Evolutionary conservation across 2,113 vertebrate species (phyloP).

Genomic region (Cyphomyrus discorhynchus): DNA sequence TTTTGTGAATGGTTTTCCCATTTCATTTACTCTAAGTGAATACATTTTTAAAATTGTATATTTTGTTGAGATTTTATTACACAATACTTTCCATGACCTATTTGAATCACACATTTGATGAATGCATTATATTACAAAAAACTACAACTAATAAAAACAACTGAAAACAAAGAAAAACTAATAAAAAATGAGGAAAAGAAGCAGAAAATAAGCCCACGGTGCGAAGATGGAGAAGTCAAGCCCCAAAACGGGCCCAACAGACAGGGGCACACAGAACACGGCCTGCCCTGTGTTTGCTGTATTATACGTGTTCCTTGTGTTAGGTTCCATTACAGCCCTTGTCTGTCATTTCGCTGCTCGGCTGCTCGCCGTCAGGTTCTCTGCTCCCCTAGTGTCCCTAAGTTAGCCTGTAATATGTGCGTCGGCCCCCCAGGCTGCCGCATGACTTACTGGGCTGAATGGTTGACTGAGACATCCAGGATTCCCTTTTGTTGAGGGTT

Average conservation of each 20-base stretch:
- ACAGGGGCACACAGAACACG: too few species aligned
- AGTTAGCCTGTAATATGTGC: background rate
- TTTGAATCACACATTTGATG: background rate
- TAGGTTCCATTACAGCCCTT: background rate
- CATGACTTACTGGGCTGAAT: background rate
- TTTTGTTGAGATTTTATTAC: background rate
- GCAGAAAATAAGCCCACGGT: background rate
- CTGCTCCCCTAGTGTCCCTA: background rate
- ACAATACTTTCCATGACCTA: background rate
- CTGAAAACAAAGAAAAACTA: background rate
- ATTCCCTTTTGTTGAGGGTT: background rate
- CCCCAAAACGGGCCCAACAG: too few species aligned
- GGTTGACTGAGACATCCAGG: background rate
- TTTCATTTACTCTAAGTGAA: background rate
- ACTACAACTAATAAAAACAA: background rate
- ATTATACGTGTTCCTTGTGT: background rate
- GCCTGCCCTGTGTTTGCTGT: background rate
- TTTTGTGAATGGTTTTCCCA: background rate
- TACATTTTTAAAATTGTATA: background rate
- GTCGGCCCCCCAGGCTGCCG: fast-evolving
- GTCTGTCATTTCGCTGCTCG: background rate
- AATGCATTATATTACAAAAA: background rate
- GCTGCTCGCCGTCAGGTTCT: background rate
- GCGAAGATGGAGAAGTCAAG: too few species aligned
- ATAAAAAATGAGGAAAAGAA: background rate